Evolutionary conservation across 30 jellyfish, hydroid and myxozoan genomes (phyloP).

Genomic region (Chrysaora quinquecirrha): DNA sequence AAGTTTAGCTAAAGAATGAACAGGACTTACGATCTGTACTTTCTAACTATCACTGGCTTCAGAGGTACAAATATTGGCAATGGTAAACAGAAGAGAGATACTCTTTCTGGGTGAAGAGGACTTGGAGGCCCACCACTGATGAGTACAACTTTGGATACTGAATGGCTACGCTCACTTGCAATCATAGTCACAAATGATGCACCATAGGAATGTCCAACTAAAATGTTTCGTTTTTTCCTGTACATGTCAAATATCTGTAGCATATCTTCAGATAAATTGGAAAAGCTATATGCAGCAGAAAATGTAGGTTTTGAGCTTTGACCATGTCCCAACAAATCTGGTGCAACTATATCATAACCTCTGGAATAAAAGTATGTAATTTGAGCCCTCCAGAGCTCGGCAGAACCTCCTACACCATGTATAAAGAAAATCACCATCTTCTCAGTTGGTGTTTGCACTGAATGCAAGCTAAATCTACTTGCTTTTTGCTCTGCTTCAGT

Average conservation of each 20-base stretch:
- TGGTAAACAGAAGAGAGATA: constrained; percentile 94
- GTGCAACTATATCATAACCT: constrained; percentile 86
- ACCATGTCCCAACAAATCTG: constrained; percentile 98
- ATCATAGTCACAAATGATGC: constrained; percentile 94
- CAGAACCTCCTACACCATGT: constrained; percentile 99
- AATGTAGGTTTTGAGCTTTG: constrained; percentile 84
- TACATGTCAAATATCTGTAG: constrained; percentile 76
- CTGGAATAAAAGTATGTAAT: constrained; percentile 55
- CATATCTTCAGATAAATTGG: constrained; percentile 82
- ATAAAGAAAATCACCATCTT: constrained; percentile 57
- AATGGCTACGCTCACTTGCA: constrained; percentile 75
- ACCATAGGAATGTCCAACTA: constrained; percentile 99
- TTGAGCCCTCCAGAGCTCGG: constrained; percentile 88
- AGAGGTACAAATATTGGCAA: constrained; percentile 72
- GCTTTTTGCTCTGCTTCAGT: constrained; percentile 3
- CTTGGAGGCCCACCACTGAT: constrained; percentile 99
- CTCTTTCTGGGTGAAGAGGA: constrained; percentile 82
- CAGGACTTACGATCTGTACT: constrained; percentile 76
- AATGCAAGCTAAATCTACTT: constrained; percentile 5
- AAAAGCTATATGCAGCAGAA: constrained; percentile 55
- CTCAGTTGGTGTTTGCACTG: neutral
- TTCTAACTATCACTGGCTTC: constrained; percentile 73
- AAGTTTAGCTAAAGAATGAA: neutral
- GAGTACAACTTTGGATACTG: constrained; percentile 75
- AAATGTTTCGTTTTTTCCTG: constrained; percentile 60